Evolutionary conservation across 2,888 invertebrate genomes (phyloP).

Genomic region (Drosophila algonquin): DNA sequence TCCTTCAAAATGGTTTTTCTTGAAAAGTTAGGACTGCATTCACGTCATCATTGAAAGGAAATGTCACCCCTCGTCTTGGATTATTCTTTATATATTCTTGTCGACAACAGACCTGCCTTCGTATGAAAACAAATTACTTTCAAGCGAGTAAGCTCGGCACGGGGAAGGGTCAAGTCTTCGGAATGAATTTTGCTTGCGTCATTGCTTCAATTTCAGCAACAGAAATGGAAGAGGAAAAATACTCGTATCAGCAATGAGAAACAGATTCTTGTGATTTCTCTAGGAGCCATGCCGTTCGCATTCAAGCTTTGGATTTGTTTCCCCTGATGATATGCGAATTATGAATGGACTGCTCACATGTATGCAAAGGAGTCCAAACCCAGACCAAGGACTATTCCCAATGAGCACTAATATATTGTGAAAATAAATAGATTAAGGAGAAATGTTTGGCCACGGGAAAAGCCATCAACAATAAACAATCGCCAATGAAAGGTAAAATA

Average conservation of each 20-base stretch:
- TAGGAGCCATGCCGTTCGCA: not conserved
- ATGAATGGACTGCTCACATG: not conserved
- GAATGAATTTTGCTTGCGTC: conserved; percentile 61
- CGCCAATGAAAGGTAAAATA: too few species aligned
- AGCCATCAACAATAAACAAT: too few species aligned
- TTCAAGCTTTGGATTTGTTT: not conserved
- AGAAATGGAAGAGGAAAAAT: conserved; percentile 4
- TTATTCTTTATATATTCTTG: conserved; percentile 19
- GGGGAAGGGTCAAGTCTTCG: not conserved
- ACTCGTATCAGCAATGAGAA: conserved; percentile 16
- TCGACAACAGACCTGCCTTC: conserved; percentile 37
- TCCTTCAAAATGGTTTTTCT: not conserved
- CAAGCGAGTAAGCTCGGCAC: conserved; percentile 54
- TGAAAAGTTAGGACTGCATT: not conserved
- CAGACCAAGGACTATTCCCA: conserved; percentile 21
- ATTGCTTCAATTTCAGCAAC: conserved; percentile 63
- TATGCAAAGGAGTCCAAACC: too few species aligned
- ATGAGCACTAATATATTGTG: conserved; percentile 4
- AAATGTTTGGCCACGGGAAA: too few species aligned
- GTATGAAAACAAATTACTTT: conserved; percentile 63
- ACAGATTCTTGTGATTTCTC: conserved; percentile 33
- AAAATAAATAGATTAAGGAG: too few species aligned
- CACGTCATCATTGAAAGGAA: conserved; percentile 6
- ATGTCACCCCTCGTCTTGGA: conserved; percentile 6
- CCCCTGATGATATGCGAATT: conserved; percentile 36